Evolutionary conservation across 2,113 vertebrate genomes (phyloP), one percentile per base, ranked within the genome.

Genomic region (Leptobrachium leishanense): DNA sequence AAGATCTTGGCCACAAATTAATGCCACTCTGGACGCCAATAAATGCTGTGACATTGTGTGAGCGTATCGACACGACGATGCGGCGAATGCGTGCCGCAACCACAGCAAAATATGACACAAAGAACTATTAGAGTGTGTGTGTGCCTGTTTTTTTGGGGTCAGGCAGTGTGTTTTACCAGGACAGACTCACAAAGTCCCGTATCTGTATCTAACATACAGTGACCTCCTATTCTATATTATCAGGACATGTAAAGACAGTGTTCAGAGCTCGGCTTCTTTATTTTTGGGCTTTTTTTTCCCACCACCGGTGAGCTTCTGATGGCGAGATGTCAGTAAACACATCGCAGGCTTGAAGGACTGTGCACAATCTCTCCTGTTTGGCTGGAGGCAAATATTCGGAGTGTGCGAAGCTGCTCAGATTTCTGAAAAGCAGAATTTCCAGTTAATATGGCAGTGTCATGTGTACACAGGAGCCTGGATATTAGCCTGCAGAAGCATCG

Each of bases 361-460:
- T 59, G 6, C 50, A 55, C 63, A 67, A 31, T 80, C 46, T 57
- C 77, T 74, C 40, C 40, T 68, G 44, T 66, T 80, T 74, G 10
- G 77, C 70, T 72, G 5, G 8, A 79, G 69, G 77, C 70, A 73
- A 80, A 74, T 43, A 69, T 68, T 80, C 68, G 63, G 72, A 73
- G 74, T 80, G 70, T 74, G 53, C 20, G n/a, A 71, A 79, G 59
- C 76, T 44, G 67, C 67, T 77, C 76, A 62, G 69, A 79, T 66
- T 79, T 79, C 69, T 31, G 44, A 79, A 74, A 80, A 73, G 70
- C 39, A 15, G 70, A 80, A 57, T 73, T 73, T 80, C 77, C 62
- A 80, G 77, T 73, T 73, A 73, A 74, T 74, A 79, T 66, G 46
- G 69, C 69, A 55, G 20, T 54, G 77, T 66, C 69, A 8, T 79